Conservation (phyloP, 2,888 invertebrate species). For the Napeogenes inachia region DNA sequence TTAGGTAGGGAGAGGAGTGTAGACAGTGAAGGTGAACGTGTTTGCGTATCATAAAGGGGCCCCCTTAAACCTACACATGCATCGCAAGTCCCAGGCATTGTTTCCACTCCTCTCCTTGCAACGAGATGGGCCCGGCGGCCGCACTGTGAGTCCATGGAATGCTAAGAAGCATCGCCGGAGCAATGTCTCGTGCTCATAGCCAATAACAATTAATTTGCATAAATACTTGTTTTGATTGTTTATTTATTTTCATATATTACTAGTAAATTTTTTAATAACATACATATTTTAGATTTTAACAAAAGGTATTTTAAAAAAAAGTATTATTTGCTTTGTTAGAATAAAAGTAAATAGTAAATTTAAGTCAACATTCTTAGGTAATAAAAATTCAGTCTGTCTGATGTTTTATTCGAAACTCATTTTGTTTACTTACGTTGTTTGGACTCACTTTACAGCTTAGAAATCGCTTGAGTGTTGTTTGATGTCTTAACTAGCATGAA, state of each 20-base stretch:
- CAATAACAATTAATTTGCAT: no score
- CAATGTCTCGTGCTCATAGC: background rate
- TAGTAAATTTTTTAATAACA: no score
- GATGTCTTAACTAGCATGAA: constrained; percentile 24
- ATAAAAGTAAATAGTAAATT: background rate
- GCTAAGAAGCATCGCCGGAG: background rate
- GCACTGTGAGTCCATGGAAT: background rate
- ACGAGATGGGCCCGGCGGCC: background rate
- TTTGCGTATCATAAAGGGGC: no score
- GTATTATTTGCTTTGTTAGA: background rate
- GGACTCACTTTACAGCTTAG: constrained; percentile 23
- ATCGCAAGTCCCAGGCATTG: no score
- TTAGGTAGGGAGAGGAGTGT: no score
- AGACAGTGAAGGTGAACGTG: no score
- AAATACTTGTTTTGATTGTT: no score
- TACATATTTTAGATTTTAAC: no score
- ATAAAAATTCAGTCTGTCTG: constrained; percentile 19
- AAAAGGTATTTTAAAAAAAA: background rate
- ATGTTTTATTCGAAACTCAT: constrained; percentile 18
- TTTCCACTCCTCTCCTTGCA: no score
- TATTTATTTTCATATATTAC: no score
- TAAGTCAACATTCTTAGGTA: constrained; percentile 17
- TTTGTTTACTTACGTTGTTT: constrained; percentile 23
- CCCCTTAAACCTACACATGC: no score
- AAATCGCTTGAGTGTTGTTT: constrained; percentile 28